Percentiles rank a stretch among this genome's conserved stretches.
These are phyloP conservation scores for Danio tinwini DNA, from an alignment of 2,797 vertebrate species.

Conservation along the genomic window DNA sequence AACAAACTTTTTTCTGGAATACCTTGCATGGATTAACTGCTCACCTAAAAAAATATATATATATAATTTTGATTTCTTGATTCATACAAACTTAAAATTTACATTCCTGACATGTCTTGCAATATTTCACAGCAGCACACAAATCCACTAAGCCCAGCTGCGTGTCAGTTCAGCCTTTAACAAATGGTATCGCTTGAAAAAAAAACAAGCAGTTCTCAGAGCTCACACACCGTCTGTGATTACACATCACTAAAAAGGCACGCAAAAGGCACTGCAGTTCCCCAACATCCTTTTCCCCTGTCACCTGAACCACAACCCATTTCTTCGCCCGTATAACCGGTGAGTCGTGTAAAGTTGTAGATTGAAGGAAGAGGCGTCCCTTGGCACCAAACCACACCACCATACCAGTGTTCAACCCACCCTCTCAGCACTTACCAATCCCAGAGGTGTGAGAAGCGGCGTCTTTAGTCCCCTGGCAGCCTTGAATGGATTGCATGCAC, in stretches of 20 bases:
- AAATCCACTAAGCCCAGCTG: constrained; percentile 21
- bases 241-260: constrained; percentile 28
- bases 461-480: constrained; percentile 20
- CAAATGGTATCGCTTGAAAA: constrained; percentile 7
- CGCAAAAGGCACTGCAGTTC: constrained; percentile 21
- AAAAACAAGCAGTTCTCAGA: background rate
- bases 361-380: constrained; percentile 9
- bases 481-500: constrained; percentile 44
- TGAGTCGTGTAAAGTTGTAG: background rate
- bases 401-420: constrained; percentile 9
- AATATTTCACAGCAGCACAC: background rate
- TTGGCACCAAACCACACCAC: background rate
- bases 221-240: constrained; percentile 18
- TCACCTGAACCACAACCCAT: background rate
- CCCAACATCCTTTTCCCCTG: constrained; percentile 12
- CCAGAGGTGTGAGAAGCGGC: constrained; percentile 15
- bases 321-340: constrained; percentile 1
- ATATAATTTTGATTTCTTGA: no score
- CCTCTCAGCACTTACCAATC: constrained; percentile 46
- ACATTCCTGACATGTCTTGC: background rate
- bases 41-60: no score
- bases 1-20: no score
- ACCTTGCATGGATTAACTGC: no score
- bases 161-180: constrained; percentile 25
- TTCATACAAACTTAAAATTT: no score